Percentiles rank a stretch among this genome's conserved stretches.
Evolutionary conservation across 2,888 invertebrate genomes (phyloP).

Genomic region (Abscondita cerata): DNA sequence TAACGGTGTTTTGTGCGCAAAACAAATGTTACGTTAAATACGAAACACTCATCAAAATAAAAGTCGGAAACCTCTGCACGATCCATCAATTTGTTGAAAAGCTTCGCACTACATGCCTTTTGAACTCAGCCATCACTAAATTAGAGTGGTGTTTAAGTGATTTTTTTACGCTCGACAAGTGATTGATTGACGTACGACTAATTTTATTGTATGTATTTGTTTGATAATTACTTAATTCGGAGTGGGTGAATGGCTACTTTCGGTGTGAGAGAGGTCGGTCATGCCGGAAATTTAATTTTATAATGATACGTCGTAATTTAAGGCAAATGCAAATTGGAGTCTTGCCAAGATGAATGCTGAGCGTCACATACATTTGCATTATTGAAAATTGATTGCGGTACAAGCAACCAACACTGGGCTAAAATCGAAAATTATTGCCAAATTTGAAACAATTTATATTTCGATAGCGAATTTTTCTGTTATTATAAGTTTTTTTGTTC

Average conservation of each 20-base stretch:
- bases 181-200: conserved; percentile 28
- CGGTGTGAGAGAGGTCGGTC: neutral
- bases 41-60: conserved; percentile 18
- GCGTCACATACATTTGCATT: conserved; percentile 1
- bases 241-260: neutral
- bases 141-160: conserved; percentile 32
- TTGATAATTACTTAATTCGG: neutral
- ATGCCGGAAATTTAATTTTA: neutral
- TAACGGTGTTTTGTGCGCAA: neutral
- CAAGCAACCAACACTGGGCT: neutral
- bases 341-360: neutral
- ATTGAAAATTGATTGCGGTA: neutral
- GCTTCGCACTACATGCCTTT: conserved; percentile 27
- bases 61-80: conserved; percentile 23
- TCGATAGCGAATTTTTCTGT: neutral
- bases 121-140: conserved; percentile 27
- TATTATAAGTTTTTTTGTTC: conserved; percentile 16
- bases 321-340: neutral
- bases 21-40: conserved; percentile 8
- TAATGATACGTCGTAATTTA: neutral
- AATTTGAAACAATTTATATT: neutral
- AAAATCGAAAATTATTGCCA: neutral
- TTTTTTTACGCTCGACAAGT: conserved; percentile 27
- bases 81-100: conserved; percentile 33
- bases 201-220: conserved; percentile 3